Evolutionary conservation across 2,888 invertebrate species (phyloP).

Genomic region (Napeogenes inachia): DNA sequence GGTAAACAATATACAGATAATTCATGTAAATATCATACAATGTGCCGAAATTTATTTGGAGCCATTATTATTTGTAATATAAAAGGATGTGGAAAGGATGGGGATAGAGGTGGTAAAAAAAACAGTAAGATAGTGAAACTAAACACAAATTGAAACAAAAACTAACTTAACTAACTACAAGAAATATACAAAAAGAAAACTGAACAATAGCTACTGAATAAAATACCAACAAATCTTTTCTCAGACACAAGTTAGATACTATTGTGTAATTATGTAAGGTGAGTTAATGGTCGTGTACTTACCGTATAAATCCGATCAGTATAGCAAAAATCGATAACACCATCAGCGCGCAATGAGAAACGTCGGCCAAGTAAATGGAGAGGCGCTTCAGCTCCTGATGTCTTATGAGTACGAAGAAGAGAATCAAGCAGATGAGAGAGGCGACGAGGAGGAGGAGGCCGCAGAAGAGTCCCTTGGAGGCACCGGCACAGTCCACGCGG

Average conservation of each 20-base stretch:
- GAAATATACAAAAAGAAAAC: constrained; percentile 4
- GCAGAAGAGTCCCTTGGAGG: constrained; percentile 95
- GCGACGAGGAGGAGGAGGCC: constrained; percentile 92
- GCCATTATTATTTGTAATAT: background rate
- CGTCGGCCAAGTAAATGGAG: constrained; percentile 94
- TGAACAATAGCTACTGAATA: constrained; percentile 29
- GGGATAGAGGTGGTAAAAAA: constrained; percentile 18
- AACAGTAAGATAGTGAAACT: constrained; percentile 25
- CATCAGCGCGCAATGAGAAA: constrained; percentile 93
- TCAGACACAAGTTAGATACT: constrained; percentile 5
- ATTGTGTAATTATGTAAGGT: constrained; percentile 10
- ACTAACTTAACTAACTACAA: no score
- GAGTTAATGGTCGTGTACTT: constrained; percentile 41
- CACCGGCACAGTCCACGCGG: constrained; percentile 95
- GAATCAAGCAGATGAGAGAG: constrained; percentile 93
- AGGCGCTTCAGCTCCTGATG: constrained; percentile 88
- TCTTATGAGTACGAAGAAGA: constrained; percentile 96
- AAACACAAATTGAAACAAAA: constrained; percentile 14
- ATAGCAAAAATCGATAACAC: constrained; percentile 92
- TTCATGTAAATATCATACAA: background rate
- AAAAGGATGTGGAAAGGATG: constrained; percentile 8
- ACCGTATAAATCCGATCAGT: constrained; percentile 93
- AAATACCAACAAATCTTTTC: constrained; percentile 19
- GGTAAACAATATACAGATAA: constrained; percentile 11
- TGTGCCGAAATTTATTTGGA: background rate